Conservation (phyloP, 2,888 invertebrate genomes). For the Mythimna vitellina region DNA sequence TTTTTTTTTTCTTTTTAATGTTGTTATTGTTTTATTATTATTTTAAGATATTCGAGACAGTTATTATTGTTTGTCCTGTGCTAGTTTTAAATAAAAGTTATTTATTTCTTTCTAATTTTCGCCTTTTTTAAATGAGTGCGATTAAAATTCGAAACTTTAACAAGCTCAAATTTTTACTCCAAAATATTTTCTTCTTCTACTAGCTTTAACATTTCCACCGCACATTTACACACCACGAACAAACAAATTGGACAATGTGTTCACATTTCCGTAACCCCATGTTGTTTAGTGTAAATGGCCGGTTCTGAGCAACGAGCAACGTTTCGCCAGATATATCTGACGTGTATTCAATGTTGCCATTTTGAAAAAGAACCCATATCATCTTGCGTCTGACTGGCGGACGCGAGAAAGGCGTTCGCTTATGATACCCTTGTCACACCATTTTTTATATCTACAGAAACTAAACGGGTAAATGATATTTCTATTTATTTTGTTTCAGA, state of each 20-base stretch:
- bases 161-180: not conserved
- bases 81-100: no score
- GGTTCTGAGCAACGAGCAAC: constrained; percentile 35
- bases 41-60: no score
- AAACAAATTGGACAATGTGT: constrained; percentile 52
- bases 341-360: constrained; percentile 57
- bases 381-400: constrained; percentile 72
- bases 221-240: constrained; percentile 6
- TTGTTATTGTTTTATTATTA: no score
- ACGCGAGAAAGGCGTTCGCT: constrained; percentile 72
- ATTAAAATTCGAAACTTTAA: not conserved
- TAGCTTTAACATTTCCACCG: not conserved
- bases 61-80: no score
- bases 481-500: constrained; percentile 69
- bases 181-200: not conserved
- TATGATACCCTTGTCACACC: constrained; percentile 76
- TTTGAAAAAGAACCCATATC: constrained; percentile 75
- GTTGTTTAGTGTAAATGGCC: constrained; percentile 49
- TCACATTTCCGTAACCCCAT: constrained; percentile 43
- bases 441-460: constrained; percentile 49
- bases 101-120: no score
- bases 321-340: constrained; percentile 57
- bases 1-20: no score
- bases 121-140: no score
- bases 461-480: constrained; percentile 34